Conservation (phyloP, 2,113 vertebrate species). For the Myrmecobius fasciatus region DNA sequence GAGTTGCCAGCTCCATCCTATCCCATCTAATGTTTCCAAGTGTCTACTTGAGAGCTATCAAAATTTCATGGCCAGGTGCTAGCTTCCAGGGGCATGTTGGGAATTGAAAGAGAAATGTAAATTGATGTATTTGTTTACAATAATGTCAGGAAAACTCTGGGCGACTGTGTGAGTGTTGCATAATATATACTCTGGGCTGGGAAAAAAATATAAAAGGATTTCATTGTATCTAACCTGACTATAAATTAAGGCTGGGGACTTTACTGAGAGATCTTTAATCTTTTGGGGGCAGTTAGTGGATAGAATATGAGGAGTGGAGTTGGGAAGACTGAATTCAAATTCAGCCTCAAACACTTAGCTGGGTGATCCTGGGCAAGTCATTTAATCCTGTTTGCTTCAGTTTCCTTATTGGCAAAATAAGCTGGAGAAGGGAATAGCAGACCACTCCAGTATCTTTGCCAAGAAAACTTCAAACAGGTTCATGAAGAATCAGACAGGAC, state of each 20-base stretch:
- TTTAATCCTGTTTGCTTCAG: background rate
- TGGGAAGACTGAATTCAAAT: background rate
- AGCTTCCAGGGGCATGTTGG: background rate
- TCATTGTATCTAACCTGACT: background rate
- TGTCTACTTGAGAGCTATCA: background rate
- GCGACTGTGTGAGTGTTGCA: background rate
- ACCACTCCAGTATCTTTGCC: background rate
- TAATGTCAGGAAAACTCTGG: background rate
- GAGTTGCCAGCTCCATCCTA: background rate
- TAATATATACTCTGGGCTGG: background rate
- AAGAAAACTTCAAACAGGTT: background rate
- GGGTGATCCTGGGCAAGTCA: background rate
- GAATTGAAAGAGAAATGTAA: background rate
- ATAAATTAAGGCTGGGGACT: background rate
- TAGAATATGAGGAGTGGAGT: background rate
- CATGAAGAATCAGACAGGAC: background rate
- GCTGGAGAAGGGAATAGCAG: background rate
- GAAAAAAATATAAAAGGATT: background rate
- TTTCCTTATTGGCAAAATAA: background rate
- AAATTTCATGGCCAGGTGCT: background rate
- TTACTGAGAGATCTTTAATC: background rate
- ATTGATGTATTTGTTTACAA: background rate
- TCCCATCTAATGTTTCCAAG: background rate
- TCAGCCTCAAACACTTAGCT: background rate
- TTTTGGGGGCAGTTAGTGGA: background rate